These are phyloP conservation scores for Scrobipalpa atriplicella DNA, from an alignment of 2,888 invertebrate genomes.

Conservation along the genomic window DNA sequence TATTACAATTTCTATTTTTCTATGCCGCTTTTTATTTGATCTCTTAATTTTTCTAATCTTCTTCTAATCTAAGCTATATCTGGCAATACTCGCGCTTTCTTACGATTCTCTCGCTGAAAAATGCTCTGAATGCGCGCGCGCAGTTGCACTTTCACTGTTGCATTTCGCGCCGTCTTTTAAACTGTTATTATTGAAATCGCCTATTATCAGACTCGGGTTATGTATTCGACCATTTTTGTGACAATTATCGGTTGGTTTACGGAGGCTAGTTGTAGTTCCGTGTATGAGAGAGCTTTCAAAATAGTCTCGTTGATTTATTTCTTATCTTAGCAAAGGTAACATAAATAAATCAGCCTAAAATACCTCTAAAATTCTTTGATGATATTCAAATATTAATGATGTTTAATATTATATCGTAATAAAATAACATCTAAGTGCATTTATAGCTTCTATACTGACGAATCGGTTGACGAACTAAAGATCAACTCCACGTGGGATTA, in stretches of 20 bases:
- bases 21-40: neutral
- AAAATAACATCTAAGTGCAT: too few relatives aligned
- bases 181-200: conserved; percentile 17
- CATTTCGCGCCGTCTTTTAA: conserved; percentile 47
- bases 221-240: too few relatives aligned
- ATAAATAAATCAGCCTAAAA: too few relatives aligned
- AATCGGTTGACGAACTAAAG: too few relatives aligned
- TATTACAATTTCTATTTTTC: too few relatives aligned
- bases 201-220: neutral
- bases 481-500: too few relatives aligned
- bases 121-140: conserved; percentile 70
- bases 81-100: conserved; percentile 66
- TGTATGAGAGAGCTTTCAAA: conserved; percentile 5
- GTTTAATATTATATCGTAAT: too few relatives aligned
- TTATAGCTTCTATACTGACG: too few relatives aligned
- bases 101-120: conserved; percentile 79
- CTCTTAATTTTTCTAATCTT: neutral
- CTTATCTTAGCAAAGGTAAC: too few relatives aligned
- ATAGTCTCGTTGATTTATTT: neutral
- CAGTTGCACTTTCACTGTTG: conserved; percentile 77
- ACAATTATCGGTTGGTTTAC: neutral
- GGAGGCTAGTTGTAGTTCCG: neutral
- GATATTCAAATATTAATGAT: too few relatives aligned
- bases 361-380: too few relatives aligned
- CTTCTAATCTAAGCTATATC: conserved; percentile 44